Conservation (phyloP, 2,113 vertebrate species). For the Petrocephalus zakoni region DNA sequence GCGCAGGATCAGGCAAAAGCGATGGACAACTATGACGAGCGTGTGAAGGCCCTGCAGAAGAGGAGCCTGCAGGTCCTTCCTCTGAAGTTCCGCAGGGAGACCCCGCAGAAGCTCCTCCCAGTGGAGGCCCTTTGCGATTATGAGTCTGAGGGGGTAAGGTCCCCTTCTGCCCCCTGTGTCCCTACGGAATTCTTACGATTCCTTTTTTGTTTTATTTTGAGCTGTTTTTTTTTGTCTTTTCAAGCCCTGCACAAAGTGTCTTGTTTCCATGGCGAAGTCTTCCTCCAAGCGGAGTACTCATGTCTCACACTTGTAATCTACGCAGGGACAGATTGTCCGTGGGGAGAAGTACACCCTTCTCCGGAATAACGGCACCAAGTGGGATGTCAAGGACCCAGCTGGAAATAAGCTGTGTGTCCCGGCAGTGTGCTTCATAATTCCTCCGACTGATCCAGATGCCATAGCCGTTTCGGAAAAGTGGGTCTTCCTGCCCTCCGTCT, state of each 20-base stretch:
- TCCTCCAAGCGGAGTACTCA: neutral
- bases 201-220: neutral
- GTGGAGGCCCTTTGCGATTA: slow-evolving; percentile 90
- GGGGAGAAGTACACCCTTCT: slow-evolving; percentile 80
- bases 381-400: slow-evolving; percentile 75
- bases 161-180: neutral
- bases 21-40: slow-evolving; percentile 75
- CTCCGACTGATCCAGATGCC: slow-evolving; percentile 77
- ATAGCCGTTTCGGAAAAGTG: slow-evolving; percentile 75
- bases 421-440: slow-evolving; percentile 83
- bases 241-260: neutral
- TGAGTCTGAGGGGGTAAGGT: slow-evolving; percentile 73
- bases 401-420: slow-evolving; percentile 71
- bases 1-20: slow-evolving; percentile 87
- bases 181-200: neutral
- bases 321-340: slow-evolving; percentile 74
- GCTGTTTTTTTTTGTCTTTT: neutral
- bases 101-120: slow-evolving; percentile 66
- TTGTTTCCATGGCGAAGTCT: neutral
- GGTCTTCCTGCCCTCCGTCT: slow-evolving; percentile 30
- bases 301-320: neutral
- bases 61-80: slow-evolving; percentile 80
- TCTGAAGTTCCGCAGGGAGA: slow-evolving; percentile 71
- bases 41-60: slow-evolving; percentile 73
- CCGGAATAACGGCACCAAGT: slow-evolving; percentile 68